Evolutionary conservation across 2,888 invertebrate species (phyloP), one percentile per base, ranked within the genome.

Genomic region (Lepidocyrtoides sp.): DNA sequence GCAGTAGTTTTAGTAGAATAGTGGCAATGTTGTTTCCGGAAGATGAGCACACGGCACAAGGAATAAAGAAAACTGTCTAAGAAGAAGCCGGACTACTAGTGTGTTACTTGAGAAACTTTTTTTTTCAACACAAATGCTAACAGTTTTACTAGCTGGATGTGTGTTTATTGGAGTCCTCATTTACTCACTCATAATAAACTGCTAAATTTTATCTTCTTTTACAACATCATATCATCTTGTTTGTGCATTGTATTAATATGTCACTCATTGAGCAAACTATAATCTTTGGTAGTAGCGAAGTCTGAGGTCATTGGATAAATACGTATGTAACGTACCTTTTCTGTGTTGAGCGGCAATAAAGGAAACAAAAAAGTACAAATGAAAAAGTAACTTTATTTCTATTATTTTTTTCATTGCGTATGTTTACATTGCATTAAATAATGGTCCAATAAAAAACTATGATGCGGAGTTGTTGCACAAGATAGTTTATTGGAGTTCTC

Each of bases 231-330:
- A 63, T 14, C 2, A n/a, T 17, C 10, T 63, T 8, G 26, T 29
- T 29, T 29, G 14, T 63, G 63, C 57, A 17, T 20, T 57, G 57
- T 32, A 14, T 29, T 23, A 2, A 20, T 57, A 63, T 26, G 4
- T 17, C 63, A 63, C 23, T 23, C 57, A 23, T 14, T 48, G 48
- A 7, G 5, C 36, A 36, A 36, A 36, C 20, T 20, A 57, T 23
- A 57, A 57, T 4, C 23, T 36, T 36, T 36, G 3, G 36, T 36
- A 36, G 36, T n/a, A n/a, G n/a, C n/a, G 54, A 29, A 20, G 0
- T 48, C 69, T 82, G 82, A 85, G 51, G 84, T 85, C 84, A 72
- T 32, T 85, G 72, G 69, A 85, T 51, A 85, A 83, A 83, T 17
- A 83, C 41, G 63, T 12, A 10, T 2, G 20, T 12, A 36, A 75